A percentile compares a stretch with the other conserved stretches of the same genome.
Conservation (phyloP, 2,888 invertebrate species). For the Microplitis deprimator region DNA sequence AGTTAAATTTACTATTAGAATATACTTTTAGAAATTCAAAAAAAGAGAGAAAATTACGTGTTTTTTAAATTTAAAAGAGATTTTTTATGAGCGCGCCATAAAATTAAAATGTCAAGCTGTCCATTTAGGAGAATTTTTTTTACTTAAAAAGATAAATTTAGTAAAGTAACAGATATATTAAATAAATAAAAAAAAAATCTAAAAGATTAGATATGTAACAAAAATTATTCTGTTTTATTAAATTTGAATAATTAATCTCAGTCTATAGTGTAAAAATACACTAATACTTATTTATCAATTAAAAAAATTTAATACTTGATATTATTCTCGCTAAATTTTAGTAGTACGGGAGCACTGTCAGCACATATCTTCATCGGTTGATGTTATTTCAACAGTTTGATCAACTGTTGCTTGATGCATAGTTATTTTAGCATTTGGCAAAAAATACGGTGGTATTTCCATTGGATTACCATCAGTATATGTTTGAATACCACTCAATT, state of each 20-base stretch:
- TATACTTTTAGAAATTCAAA: too few relatives aligned
- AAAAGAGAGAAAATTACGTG: too few relatives aligned
- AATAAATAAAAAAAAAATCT: too few relatives aligned
- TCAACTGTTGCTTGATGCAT: slow-evolving; percentile 13
- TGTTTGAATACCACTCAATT: slow-evolving; percentile 28
- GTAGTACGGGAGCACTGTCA: slow-evolving; percentile 43
- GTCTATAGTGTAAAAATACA: slow-evolving; percentile 1
- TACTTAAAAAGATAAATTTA: too few relatives aligned
- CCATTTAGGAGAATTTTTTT: too few relatives aligned
- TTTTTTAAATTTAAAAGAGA: too few relatives aligned
- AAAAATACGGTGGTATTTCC: slow-evolving; percentile 39
- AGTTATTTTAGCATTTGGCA: slow-evolving; percentile 38
- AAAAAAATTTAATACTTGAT: background rate
- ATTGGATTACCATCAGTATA: slow-evolving; percentile 42
- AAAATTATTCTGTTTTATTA: background rate
- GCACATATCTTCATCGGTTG: slow-evolving; percentile 39
- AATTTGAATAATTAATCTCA: background rate
- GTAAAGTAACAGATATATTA: too few relatives aligned
- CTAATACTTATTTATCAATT: background rate
- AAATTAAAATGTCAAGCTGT: too few relatives aligned
- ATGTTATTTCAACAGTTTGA: slow-evolving; percentile 33
- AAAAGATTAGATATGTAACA: slow-evolving; percentile 5
- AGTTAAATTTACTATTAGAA: too few relatives aligned
- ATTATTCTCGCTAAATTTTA: slow-evolving; percentile 35
- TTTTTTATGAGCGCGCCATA: too few relatives aligned